Evolutionary conservation across 2,888 invertebrate species (phyloP).

Genomic region (Augochlorella aurata): DNA sequence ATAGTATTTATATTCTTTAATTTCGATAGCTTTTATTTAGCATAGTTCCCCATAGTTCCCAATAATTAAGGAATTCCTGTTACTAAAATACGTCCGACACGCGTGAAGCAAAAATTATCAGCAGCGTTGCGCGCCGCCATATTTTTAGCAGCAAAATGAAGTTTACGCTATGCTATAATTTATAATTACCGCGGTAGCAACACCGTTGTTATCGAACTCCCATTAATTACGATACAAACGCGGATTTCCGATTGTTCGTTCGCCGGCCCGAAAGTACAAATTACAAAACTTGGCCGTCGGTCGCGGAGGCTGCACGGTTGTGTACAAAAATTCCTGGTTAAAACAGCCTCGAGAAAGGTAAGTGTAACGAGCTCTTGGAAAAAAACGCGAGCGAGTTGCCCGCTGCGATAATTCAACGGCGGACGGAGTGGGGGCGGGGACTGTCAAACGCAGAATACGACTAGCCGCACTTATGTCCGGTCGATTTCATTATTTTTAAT

Average conservation of each 20-base stretch:
- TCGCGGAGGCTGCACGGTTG: not conserved
- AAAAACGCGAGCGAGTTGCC: not conserved
- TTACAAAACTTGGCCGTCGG: not conserved
- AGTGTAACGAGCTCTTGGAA: conserved; percentile 21
- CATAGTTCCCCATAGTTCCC: too few species aligned
- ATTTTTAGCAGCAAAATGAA: not conserved
- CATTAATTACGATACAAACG: conserved; percentile 4
- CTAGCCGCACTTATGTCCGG: not conserved
- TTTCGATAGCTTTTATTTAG: too few species aligned
- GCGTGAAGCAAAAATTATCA: too few species aligned
- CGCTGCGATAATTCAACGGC: conserved; percentile 13
- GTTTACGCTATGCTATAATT: not conserved
- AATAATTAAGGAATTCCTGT: too few species aligned
- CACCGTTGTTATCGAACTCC: conserved; percentile 8
- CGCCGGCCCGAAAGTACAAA: not conserved
- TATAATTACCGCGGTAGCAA: not conserved
- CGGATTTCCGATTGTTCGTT: not conserved
- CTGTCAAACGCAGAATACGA: conserved; percentile 22
- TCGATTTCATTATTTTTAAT: conserved; percentile 30
- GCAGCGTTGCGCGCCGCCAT: not conserved
- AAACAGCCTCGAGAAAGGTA: not conserved
- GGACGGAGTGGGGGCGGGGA: not conserved
- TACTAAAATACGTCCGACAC: too few species aligned
- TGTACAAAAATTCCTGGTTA: conserved; percentile 4
- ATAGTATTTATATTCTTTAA: too few species aligned